Base-by-base conservation (phyloP, 2,888 invertebrate genomes). In the Epinotia brunnichana region DNA sequence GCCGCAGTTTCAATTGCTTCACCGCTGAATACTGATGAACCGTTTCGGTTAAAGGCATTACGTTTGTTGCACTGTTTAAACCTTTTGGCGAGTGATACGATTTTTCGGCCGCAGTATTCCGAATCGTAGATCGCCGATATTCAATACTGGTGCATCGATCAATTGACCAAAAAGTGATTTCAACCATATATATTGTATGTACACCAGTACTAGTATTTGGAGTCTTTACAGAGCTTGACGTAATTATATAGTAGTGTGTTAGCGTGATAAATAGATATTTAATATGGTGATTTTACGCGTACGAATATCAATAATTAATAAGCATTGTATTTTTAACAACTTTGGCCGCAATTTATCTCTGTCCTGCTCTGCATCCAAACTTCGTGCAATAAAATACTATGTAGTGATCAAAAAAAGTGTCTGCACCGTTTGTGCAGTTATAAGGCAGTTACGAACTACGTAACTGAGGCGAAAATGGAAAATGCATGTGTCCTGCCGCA, bases 1-100 rank as follows among this genome's bases (percentile, higher is more conserved):
- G 86, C 89, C 91, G 87, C 90, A 91, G 90, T 92, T 92, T 91
- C 92, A 91, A 92, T 92, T 92, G 91, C 90, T 90, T 83, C 83
- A 82, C 89, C 88, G 88, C 89, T 90, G 92, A 92, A 91, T 91
- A 90, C 91, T 91, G 90, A 92, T 92, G 90, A 91, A 90, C 86
- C 88, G 85, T 85, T 89, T 87, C 85, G 83, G 87, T 87, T 88
- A 82, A 85, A 84, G 84, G 86, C 86, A 87, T 89, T 90, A 89
- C 86, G 77, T 82, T 81, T 79, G 86, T 84, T 86, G 87, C 86
- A 85, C 80, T 84, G 83, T 83, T 83, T 84, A 83, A 84, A 81
- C 78, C 81, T 82, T 79, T 80, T 80, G 77, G 78, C 80, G 81
- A 82, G 79, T 77, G 76, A 77, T 79, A 76, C 76, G 81, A 80